These are phyloP conservation scores for Copsychus sechellarum DNA, from an alignment of 2,113 vertebrate species.

Conservation along the genomic window DNA sequence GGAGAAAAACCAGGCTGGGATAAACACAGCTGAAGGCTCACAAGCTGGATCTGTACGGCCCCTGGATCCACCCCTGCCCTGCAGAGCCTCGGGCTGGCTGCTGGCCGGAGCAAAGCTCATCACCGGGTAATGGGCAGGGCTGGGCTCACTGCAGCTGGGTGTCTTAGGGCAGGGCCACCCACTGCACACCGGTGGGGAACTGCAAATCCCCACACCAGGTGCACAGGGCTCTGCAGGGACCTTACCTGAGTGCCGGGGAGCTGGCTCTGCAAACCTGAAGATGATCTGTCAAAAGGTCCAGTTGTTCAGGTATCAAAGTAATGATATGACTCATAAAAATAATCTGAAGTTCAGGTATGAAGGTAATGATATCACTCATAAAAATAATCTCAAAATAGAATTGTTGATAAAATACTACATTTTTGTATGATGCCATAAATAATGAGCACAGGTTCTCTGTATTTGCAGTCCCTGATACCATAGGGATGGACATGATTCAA, in stretches of 20 bases:
- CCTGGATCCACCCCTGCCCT: neutral
- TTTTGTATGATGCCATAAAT: neutral
- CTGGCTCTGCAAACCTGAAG: neutral
- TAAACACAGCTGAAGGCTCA: neutral
- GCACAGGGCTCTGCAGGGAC: neutral
- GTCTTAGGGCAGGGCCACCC: neutral
- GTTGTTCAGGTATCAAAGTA: neutral
- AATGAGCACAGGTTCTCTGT: neutral
- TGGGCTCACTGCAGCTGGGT: neutral
- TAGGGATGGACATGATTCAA: neutral
- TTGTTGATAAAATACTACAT: neutral
- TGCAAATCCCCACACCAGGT: neutral
- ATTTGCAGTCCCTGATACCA: neutral
- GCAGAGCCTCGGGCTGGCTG: rapidly evolving
- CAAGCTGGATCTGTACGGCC: neutral
- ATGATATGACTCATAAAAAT: neutral
- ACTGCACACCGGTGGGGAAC: rapidly evolving
- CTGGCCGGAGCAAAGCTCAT: neutral
- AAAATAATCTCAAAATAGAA: neutral
- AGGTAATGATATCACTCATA: neutral
- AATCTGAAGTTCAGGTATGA: neutral
- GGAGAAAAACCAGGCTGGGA: neutral
- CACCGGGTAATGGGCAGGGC: rapidly evolving
- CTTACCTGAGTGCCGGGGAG: rapidly evolving
- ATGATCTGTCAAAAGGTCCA: neutral